Evolutionary conservation across 2,797 vertebrate species (phyloP), one percentile per base, ranked within the genome.

Genomic region (Hydrophis major): DNA sequence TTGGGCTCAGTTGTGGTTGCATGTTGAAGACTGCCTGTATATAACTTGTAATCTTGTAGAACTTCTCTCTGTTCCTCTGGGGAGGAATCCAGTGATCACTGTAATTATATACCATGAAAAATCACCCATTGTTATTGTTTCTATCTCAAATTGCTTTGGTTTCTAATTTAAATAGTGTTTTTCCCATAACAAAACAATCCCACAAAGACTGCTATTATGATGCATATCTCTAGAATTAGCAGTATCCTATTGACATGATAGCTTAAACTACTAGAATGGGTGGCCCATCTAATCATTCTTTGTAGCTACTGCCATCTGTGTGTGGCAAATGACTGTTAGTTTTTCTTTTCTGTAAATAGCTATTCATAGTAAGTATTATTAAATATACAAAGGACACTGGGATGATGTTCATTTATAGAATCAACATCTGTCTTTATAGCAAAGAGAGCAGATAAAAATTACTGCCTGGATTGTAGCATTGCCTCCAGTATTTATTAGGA

Each of bases 191-290:
- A 78, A 25, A 78, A 16, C 66, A 37, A 74, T 74, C 16, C 32
- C 66, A 74, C 66, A 94, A 88, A 56, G 60, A 18, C 87, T 95
- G 59, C 89, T 94, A 22, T 93, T 20, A 86, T 87, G n/a, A 22
- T 61, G 42, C 10, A 1, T 50, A 27, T 86, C 93, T 69, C 90
- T 89, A 61, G 91, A 37, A 22, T 16, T 93, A 56, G 57, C 57
- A 32, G 20, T 25, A 6, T 83, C 14, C 22, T 5, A 59, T 61
- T n/a, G 57, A 92, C 14, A 60, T 50, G 20, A 92, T 14, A 32
- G 22, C 66, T 59, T 83, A 53, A 37, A 61, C 28, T 78, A 20
- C 22, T 63, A 20, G 13, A 90, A 89, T 11, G 25, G 20, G 22
- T 86, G 42, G 22, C 28, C 57, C 61, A 63, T 61, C 50, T 55